Conservation (phyloP, 1,140 invertebrate species). For the Thalassaphorura encarpata region DNA sequence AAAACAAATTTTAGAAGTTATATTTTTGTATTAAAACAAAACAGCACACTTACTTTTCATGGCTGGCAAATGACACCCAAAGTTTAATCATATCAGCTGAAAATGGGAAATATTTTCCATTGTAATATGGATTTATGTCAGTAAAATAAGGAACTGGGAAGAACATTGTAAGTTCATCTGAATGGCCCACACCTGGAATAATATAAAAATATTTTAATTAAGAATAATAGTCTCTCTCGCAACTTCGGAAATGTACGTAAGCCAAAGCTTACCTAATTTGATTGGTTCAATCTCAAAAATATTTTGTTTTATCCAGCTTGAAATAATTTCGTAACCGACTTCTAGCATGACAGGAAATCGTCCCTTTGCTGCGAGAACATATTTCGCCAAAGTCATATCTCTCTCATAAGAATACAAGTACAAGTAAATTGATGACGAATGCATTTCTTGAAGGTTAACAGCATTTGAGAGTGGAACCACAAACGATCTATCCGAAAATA, state of each 20-base stretch:
- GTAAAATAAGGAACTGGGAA: too few species aligned
- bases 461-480: not conserved
- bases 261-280: not conserved
- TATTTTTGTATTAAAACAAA: too few species aligned
- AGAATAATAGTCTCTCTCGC: too few species aligned
- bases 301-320: not conserved
- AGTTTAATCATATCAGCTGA: too few species aligned
- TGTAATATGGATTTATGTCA: too few species aligned
- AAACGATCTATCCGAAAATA: conserved; percentile 7
- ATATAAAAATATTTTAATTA: not conserved
- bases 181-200: conserved; percentile 13
- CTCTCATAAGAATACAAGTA: conserved; percentile 16
- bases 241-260: not conserved
- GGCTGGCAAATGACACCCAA: too few species aligned
- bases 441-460: not conserved
- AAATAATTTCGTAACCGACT: not conserved
- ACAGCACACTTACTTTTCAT: too few species aligned
- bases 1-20: too few species aligned
- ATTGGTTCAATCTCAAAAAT: conserved; percentile 6
- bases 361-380: not conserved
- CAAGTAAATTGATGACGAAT: conserved; percentile 7
- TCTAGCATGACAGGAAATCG: conserved; percentile 3
- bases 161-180: too few species aligned
- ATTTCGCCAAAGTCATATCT: not conserved
- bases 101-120: too few species aligned